A percentile compares a stretch with the other conserved stretches of the same genome.
Conservation (phyloP, 2,113 vertebrate genomes). For the Rhinolophus ferrumequinum region DNA sequence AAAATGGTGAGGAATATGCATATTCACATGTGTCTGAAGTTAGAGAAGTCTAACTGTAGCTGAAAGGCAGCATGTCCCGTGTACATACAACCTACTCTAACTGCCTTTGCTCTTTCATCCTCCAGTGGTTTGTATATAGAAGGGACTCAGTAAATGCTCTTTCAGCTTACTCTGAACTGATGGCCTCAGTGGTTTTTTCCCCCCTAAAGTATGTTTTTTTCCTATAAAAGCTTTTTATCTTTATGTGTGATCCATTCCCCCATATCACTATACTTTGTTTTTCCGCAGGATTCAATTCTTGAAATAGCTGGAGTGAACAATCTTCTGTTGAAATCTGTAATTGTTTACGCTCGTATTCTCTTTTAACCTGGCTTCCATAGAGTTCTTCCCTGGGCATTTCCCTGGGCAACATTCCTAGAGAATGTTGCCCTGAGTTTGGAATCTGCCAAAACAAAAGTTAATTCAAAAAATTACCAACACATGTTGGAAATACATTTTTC, state of each 20-base stretch:
- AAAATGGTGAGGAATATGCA: not conserved
- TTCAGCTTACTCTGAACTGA: not conserved
- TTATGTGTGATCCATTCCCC: not conserved
- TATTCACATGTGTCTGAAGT: not conserved
- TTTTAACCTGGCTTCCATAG: not conserved
- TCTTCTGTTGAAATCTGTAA: not conserved
- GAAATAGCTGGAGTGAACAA: not conserved
- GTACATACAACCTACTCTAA: not conserved
- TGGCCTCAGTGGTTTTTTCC: not conserved
- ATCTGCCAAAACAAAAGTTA: constrained; percentile 16
- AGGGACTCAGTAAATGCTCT: not conserved
- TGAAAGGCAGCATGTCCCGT: not conserved
- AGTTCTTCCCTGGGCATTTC: not conserved
- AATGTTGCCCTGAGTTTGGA: not conserved
- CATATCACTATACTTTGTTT: not conserved
- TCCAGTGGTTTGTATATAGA: not conserved
- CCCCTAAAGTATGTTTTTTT: not conserved
- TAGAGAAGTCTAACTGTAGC: not conserved
- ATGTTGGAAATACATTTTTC: not conserved
- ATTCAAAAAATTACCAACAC: constrained; percentile 11
- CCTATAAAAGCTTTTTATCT: not conserved
- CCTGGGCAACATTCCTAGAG: not conserved
- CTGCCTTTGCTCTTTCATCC: not conserved
- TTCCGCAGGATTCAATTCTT: not conserved
- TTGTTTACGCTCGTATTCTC: not conserved